Conservation (phyloP, 2,888 invertebrate species). For the Synergus japonicus region DNA sequence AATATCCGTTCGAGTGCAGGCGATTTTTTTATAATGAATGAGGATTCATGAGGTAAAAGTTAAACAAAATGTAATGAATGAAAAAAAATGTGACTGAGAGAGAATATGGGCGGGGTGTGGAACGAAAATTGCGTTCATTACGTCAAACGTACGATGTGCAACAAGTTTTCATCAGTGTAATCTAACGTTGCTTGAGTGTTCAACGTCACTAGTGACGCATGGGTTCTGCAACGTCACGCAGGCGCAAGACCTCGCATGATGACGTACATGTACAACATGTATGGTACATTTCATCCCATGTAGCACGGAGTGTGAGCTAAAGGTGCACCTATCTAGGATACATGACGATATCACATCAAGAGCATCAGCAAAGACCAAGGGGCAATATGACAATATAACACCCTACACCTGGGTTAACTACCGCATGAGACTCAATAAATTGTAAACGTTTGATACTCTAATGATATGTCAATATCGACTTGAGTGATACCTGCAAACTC, state of each 20-base stretch:
- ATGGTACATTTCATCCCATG: constrained; percentile 15
- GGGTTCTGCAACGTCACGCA: constrained; percentile 68
- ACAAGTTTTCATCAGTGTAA: constrained; percentile 71
- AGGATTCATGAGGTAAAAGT: neutral
- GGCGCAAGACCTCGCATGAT: constrained; percentile 49
- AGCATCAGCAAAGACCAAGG: neutral
- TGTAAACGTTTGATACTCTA: neutral
- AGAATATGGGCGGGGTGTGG: neutral
- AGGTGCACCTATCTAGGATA: neutral
- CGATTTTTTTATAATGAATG: neutral
- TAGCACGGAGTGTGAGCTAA: neutral
- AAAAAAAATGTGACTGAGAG: neutral
- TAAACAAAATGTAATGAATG: neutral
- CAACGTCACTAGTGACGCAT: constrained; percentile 68
- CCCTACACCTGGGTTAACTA: constrained; percentile 15
- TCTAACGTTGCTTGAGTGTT: constrained; percentile 59
- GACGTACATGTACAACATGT: constrained; percentile 16
- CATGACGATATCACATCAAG: neutral
- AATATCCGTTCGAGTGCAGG: neutral
- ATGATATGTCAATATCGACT: neutral
- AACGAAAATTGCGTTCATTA: constrained; percentile 25
- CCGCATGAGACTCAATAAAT: neutral
- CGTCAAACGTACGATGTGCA: constrained; percentile 57
- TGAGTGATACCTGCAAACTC: constrained; percentile 15
- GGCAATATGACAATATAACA: neutral